These are phyloP conservation scores for Bergia sp. DNA, from an alignment of 92 coral and sea anemone species.

Conservation along the genomic window DNA sequence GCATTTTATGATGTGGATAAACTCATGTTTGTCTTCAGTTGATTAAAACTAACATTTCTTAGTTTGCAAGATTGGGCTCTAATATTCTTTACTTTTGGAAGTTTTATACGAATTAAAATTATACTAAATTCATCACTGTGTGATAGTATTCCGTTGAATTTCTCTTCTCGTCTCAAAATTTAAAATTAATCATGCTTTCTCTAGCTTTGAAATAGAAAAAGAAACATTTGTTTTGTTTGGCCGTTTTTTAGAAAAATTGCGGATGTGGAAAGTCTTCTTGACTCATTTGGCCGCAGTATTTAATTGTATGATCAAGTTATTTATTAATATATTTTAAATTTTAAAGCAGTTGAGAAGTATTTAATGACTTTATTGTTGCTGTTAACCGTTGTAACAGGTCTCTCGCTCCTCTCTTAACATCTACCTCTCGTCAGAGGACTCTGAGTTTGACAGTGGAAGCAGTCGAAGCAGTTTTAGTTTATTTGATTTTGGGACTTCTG, in stretches of 20 bases:
- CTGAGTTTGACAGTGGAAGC: slow-evolving; percentile 86
- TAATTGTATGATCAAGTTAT: no score
- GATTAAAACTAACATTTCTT: background rate
- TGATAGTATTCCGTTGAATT: background rate
- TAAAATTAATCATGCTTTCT: no score
- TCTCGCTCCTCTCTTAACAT: slow-evolving; percentile 22
- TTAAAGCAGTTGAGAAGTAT: no score
- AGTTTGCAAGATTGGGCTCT: background rate
- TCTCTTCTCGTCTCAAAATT: background rate
- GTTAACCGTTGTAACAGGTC: slow-evolving; percentile 19
- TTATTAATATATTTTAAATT: no score
- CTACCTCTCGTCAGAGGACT: slow-evolving; percentile 46
- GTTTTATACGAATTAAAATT: background rate
- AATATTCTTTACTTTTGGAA: no score
- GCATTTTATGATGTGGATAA: background rate
- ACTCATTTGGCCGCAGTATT: no score
- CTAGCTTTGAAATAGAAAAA: no score
- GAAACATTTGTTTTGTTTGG: no score
- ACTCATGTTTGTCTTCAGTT: background rate
- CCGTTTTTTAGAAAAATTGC: no score
- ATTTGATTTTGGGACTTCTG: slow-evolving; percentile 71
- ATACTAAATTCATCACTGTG: background rate
- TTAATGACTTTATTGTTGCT: slow-evolving; percentile 13
- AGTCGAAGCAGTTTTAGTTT: slow-evolving; percentile 90
- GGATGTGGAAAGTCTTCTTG: no score